phyloP scores from a whole-genome alignment of 2,113 vertebrate species.

The Cebidichthys violaceus region DNA sequence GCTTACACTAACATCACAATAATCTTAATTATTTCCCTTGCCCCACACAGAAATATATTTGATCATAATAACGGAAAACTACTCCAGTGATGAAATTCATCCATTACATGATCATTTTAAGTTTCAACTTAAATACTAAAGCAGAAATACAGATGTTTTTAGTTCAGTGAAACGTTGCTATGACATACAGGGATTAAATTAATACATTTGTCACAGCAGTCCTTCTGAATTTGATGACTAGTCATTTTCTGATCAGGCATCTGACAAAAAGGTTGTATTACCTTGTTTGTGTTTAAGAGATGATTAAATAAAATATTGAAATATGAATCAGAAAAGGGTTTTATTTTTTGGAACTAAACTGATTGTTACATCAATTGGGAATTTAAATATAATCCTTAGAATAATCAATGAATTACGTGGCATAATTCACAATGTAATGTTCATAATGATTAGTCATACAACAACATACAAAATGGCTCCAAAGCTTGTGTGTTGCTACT shows the following conservation, averaged over 20 bases:
- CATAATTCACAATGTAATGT: neutral
- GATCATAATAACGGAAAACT: neutral
- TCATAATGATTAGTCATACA: neutral
- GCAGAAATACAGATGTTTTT: neutral
- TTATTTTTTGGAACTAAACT: neutral
- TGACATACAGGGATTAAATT: no score
- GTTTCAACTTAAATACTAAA: neutral
- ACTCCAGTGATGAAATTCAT: neutral
- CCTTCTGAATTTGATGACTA: neutral
- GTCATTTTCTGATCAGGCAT: neutral
- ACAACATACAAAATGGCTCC: neutral
- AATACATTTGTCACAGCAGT: no score
- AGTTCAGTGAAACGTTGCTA: neutral
- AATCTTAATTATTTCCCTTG: neutral
- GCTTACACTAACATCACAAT: neutral
- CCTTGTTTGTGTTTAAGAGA: neutral
- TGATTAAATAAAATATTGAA: neutral
- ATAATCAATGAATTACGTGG: neutral
- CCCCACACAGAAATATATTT: neutral
- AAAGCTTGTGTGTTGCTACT: neutral
- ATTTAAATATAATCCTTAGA: neutral
- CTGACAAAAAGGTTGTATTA: neutral
- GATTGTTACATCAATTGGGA: neutral
- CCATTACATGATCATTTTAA: no score
- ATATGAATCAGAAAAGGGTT: neutral